Percentiles rank a stretch among this genome's conserved stretches.
Evolutionary conservation across 2,888 invertebrate species (phyloP).

Genomic region (Lasioglossum villosulum): DNA sequence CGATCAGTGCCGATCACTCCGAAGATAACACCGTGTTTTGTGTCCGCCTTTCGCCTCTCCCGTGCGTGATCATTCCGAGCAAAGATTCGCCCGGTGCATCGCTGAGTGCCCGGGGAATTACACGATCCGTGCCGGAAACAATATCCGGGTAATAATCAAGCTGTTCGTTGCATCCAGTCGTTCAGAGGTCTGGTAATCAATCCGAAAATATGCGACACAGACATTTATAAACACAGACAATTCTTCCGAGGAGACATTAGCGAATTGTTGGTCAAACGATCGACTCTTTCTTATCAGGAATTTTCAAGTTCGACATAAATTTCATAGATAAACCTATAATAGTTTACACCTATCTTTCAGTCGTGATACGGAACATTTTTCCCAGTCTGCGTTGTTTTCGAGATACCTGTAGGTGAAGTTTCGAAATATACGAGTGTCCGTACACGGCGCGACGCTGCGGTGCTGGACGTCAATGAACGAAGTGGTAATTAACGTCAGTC

Average conservation of each 20-base stretch:
- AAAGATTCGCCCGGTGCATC: conserved; percentile 37
- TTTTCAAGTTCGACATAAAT: no score
- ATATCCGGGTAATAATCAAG: background rate
- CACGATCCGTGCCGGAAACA: background rate
- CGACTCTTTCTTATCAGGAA: background rate
- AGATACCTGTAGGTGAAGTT: background rate
- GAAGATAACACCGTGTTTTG: conserved; percentile 38
- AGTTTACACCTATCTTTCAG: no score
- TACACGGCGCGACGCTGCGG: background rate
- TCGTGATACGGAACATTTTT: background rate
- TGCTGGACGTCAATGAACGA: conserved; percentile 47
- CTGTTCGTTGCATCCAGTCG: background rate
- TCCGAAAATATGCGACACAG: background rate
- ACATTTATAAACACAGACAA: no score
- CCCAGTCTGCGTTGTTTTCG: background rate
- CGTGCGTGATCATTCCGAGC: conserved; percentile 4
- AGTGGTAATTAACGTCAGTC: conserved; percentile 55
- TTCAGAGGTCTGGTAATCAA: background rate
- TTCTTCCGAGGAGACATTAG: no score
- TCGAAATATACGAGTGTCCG: no score
- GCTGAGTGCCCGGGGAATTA: background rate
- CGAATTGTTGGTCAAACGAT: no score
- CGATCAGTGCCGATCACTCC: conserved; percentile 54
- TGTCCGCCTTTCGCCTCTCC: conserved; percentile 13
- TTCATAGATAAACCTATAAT: no score